phyloP scores from a whole-genome alignment of 2,888 invertebrate species.

The Neelides folsomi region DNA sequence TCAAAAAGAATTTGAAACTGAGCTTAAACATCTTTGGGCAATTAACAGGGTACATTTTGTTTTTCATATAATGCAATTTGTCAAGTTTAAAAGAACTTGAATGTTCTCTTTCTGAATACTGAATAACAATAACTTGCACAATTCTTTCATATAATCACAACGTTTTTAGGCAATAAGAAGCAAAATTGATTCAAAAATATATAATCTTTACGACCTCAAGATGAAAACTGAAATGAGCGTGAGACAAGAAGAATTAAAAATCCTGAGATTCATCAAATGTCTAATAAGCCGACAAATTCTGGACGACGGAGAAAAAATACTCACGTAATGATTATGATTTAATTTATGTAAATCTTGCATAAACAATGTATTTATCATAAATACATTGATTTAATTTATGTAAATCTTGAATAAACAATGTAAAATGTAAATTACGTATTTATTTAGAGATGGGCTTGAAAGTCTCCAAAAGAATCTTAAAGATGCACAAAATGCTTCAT shows the following conservation, averaged over 20 bases:
- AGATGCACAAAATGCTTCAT: slow-evolving; percentile 16
- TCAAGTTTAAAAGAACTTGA: no score
- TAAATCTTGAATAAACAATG: no score
- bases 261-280: slow-evolving; percentile 20
- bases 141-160: neutral
- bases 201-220: slow-evolving; percentile 18
- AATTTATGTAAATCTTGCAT: no score
- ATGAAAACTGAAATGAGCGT: slow-evolving; percentile 21
- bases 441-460: no score
- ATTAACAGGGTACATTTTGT: slow-evolving; percentile 19
- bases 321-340: no score
- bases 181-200: slow-evolving; percentile 7
- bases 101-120: no score
- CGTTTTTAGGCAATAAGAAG: slow-evolving; percentile 4
- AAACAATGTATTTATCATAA: no score
- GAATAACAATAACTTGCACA: no score
- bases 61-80: no score
- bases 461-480: no score
- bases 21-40: slow-evolving; percentile 18
- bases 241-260: slow-evolving; percentile 27
- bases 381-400: no score
- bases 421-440: no score
- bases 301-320: slow-evolving; percentile 17
- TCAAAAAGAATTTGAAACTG: slow-evolving; percentile 26
- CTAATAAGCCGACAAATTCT: slow-evolving; percentile 18